Evolutionary conservation across 2,113 vertebrate species (phyloP).

Genomic region (Campylomormyrus tamandua): DNA sequence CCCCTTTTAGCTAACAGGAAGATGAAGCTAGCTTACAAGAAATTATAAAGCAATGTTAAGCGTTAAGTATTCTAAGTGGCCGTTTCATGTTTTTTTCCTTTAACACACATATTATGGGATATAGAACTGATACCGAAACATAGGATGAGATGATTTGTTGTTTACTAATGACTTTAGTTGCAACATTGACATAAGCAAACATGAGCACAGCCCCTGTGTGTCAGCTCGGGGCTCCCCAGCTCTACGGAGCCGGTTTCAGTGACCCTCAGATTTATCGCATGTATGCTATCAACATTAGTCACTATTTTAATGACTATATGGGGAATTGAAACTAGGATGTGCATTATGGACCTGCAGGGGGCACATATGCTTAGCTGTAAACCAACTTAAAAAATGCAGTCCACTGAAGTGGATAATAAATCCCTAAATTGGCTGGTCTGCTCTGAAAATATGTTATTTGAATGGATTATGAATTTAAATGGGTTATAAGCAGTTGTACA

Average conservation of each 20-base stretch:
- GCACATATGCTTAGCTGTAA: not conserved
- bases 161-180: not conserved
- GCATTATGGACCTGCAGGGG: not conserved
- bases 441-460: not conserved
- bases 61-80: not conserved
- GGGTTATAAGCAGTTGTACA: not conserved
- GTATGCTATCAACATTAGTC: not conserved
- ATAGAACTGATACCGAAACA: not conserved
- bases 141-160: not conserved
- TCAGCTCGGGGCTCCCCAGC: not conserved
- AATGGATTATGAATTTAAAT: not conserved
- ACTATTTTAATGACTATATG: not conserved
- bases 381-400: not conserved
- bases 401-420: not conserved
- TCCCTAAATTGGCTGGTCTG: not conserved
- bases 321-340: not conserved
- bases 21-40: not conserved
- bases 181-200: not conserved
- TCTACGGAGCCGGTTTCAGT: not conserved
- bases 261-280: not conserved
- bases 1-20: not conserved
- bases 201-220: not conserved
- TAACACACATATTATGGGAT: not conserved
- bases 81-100: not conserved
- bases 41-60: not conserved